Evolutionary conservation across 2,797 vertebrate genomes (phyloP).

Genomic region (Mormyrops boulengeri): DNA sequence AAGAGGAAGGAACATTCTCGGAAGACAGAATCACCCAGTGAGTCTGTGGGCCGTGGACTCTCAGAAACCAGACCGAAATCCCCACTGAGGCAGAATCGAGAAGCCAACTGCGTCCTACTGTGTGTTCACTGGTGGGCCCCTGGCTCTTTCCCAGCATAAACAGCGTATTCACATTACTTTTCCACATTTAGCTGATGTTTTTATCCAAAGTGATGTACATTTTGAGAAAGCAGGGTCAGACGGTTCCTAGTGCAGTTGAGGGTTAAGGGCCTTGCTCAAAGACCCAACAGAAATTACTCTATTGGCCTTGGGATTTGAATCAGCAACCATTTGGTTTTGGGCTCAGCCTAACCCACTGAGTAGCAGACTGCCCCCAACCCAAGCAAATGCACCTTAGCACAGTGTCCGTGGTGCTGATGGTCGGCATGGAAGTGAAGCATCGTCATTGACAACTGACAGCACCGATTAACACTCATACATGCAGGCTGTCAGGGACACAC

Average conservation of each 20-base stretch:
- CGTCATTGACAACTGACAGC: neutral
- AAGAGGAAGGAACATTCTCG: neutral
- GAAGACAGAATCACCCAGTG: neutral
- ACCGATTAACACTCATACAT: neutral
- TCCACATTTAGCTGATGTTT: neutral
- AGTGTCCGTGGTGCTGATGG: neutral
- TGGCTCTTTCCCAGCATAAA: neutral
- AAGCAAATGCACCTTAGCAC: neutral
- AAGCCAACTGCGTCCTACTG: no score
- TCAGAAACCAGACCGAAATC: neutral
- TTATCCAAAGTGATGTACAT: neutral
- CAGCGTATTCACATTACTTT: neutral
- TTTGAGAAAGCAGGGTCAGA: neutral
- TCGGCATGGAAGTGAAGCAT: neutral
- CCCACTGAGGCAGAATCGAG: neutral
- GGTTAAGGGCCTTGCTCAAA: no score
- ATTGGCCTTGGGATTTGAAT: neutral
- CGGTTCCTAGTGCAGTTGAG: neutral
- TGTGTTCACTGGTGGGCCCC: no score
- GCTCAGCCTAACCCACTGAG: neutral
- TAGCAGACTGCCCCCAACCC: neutral
- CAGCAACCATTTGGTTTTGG: neutral
- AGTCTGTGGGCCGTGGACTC: neutral
- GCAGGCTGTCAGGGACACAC: neutral
- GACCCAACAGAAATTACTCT: neutral